Evolutionary conservation across 2,113 vertebrate species (phyloP), one percentile per base, ranked within the genome.

Genomic region (Centrocercus urophasianus): DNA sequence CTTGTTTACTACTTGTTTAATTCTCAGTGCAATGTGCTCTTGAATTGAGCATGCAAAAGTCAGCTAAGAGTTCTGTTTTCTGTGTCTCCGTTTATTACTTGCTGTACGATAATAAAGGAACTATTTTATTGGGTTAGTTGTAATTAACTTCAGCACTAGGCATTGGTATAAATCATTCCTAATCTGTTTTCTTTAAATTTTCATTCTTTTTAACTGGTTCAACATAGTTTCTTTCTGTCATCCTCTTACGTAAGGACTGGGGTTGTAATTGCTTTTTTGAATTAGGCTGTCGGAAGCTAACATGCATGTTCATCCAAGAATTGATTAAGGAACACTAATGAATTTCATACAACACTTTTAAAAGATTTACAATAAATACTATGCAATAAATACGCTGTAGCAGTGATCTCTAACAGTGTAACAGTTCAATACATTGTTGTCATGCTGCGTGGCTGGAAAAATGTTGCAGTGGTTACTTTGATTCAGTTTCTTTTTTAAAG

Each of bases 101-200:
- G 97, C 96, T 97, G 95, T 97, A 98, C 96, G 97, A 98, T 98
- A 98, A 98, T 98, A 98, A 97, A 98, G 95, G 94, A 96, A 95
- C 97, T 98, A 96, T 98, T 98, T 98, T 98, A 98, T 98, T 98
- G 97, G 96, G 96, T 98, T 98, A 97, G 96, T 98, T 98, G 97
- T 98, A 98, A 98, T 98, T 98, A 98, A 98, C 98, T 98, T 98
- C 97, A 98, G 96, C 97, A 97, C 96, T 96, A 96, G 96, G 96
- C 96, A 95, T 95, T 95, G 94, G 95, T 97, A 97, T 98, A 98
- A 98, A 98, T 98, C 98, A 98, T 96, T 96, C 47, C 92, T 96
- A 98, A 98, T 98, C 95, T 97, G 96, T 98, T 98, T 98, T 97
- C 95, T 98, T 98, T 98, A 93, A 84, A 89, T 97, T 98, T 98